Evolutionary conservation across 2,797 vertebrate genomes (phyloP), one percentile per base, ranked within the genome.

Genomic region (Syngnathus acus): DNA sequence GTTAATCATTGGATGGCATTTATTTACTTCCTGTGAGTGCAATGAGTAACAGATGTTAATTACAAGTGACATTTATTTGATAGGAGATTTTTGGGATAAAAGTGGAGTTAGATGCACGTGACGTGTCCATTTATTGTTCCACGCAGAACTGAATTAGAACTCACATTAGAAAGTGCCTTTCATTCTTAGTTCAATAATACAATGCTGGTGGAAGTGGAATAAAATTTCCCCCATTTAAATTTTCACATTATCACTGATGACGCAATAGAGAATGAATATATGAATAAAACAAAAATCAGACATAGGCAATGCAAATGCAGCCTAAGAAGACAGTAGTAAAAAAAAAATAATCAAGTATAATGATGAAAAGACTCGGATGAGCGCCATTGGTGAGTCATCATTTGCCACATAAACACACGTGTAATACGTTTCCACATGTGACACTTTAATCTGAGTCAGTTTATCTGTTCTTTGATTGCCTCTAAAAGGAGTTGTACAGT

Each of bases 361-460:
- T 57, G 16, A 16, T 11, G 5, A 57, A 58, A 37, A 38, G 14
- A 58, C 7, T 17, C 14, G 38, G 55, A 37, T 58, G 23, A 37
- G 54, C 14, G 14, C 26, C 5, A 9, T 16, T 37, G 54, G 37
- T 57, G 54, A 38, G 26, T 58, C 55, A 58, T 58, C 6, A 57
- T 57, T 37, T 57, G 32, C 14, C 55, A 8, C 32, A 14, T 38
- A 38, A 58, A 58, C 26, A 58, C 55, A 37, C 32, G 3, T 38
- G 26, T 58, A 58, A 37, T 58, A 37, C 7, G 6, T 58, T 58
- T 58, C 39, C 8, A 26, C 38, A 14, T 48, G 62, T 9, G 55
- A 58, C 55, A 58, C 32, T 37, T 58, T 58, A 37, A 58, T 58
- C 55, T 58, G 26, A 58, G 55, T 58, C 55, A 37, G 32, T 38